Conservation (phyloP, 2,113 vertebrate species). For the Urocitellus parryii region DNA sequence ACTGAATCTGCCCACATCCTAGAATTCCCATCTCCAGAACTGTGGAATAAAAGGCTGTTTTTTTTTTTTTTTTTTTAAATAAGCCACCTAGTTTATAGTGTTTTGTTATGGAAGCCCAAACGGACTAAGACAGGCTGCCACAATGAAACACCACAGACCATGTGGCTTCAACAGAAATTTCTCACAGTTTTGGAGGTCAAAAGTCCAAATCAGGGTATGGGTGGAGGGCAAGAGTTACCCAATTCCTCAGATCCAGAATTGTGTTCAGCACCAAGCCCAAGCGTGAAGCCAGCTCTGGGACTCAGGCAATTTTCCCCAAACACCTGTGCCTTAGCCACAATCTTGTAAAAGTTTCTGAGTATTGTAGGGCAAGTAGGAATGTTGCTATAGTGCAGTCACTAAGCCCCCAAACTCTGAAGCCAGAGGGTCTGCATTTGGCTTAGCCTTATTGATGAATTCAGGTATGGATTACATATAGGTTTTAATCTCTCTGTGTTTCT, state of each 20-base stretch:
- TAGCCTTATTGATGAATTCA: neutral
- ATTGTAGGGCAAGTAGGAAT: neutral
- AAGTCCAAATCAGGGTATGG: neutral
- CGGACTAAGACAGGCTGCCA: neutral
- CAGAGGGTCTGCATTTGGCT: neutral
- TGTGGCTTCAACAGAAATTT: neutral
- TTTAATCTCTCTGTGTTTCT: conserved; percentile 8
- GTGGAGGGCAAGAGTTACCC: neutral
- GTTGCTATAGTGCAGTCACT: neutral
- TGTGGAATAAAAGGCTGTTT: neutral
- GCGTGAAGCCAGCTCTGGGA: neutral
- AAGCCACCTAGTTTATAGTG: neutral
- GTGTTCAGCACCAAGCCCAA: neutral
- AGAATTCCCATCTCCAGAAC: neutral
- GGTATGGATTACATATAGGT: neutral
- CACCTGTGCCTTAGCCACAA: neutral
- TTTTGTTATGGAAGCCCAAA: neutral
- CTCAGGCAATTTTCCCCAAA: neutral
- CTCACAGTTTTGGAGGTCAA: neutral
- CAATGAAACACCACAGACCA: neutral
- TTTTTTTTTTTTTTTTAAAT: neutral
- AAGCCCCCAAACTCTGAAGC: neutral
- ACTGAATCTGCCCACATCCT: neutral
- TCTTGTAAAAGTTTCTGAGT: neutral
- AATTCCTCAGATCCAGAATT: neutral